These are phyloP conservation scores for Cebidichthys violaceus DNA, from an alignment of 2,113 vertebrate species.

Conservation along the genomic window DNA sequence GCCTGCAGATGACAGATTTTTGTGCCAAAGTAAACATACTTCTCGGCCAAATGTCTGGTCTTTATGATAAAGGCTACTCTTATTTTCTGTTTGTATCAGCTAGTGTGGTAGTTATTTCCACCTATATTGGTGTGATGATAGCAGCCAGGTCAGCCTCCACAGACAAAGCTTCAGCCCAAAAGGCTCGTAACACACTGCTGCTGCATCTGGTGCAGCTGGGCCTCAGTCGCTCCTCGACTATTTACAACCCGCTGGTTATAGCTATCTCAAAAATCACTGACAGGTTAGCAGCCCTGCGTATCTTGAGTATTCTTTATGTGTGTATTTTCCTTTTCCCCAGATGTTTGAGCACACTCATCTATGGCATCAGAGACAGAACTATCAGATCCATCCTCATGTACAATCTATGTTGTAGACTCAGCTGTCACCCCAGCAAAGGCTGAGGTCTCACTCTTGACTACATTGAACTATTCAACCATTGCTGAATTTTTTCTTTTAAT, in stretches of 20 bases:
- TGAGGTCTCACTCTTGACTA: neutral
- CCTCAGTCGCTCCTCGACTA: conserved; percentile 63
- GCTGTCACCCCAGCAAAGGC: neutral
- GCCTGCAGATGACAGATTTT: conserved; percentile 26
- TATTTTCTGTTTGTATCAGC: conserved; percentile 63
- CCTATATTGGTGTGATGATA: conserved; percentile 71
- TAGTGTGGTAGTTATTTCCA: conserved; percentile 33
- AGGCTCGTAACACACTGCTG: conserved; percentile 71
- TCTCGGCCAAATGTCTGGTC: no score
- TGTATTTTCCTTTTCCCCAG: conserved; percentile 47
- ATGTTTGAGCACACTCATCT: conserved; percentile 49
- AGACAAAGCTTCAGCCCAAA: conserved; percentile 58
- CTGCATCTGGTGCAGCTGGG: conserved; percentile 75
- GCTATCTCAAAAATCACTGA: neutral
- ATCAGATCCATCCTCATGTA: conserved; percentile 33
- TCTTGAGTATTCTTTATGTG: conserved; percentile 50
- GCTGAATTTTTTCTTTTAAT: no score
- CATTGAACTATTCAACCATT: neutral
- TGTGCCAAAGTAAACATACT: conserved; percentile 7
- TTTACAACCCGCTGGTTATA: conserved; percentile 31
- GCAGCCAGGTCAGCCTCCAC: conserved; percentile 71
- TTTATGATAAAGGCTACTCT: conserved; percentile 46
- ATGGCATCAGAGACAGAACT: conserved; percentile 52
- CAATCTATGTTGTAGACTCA: neutral
- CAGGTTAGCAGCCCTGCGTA: neutral